A percentile compares a stretch with the other conserved stretches of the same genome.
phyloP scores from a whole-genome alignment of 2,888 invertebrate species.

The Trichopria drosophilae region DNA sequence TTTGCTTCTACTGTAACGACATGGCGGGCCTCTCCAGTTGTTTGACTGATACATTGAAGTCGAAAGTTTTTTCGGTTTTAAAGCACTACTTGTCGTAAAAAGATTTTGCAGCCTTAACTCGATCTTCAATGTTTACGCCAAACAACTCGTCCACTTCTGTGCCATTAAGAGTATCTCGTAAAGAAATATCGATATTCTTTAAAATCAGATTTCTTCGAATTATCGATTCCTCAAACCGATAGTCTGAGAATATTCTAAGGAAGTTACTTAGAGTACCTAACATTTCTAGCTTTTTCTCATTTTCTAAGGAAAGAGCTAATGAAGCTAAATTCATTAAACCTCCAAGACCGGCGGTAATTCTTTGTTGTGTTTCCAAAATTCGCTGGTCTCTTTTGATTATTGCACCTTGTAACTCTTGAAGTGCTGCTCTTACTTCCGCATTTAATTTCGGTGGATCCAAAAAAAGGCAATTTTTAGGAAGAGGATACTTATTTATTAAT shows the following conservation, averaged over 20 bases:
- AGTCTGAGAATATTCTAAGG: conserved; percentile 5
- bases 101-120: conserved; percentile 5
- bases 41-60: too few species aligned
- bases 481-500: background rate
- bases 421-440: conserved; percentile 8
- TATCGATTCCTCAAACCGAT: conserved; percentile 12
- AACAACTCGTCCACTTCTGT: conserved; percentile 7
- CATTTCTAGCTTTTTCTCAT: background rate
- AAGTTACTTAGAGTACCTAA: background rate
- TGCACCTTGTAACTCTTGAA: conserved; percentile 1
- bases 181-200: conserved; percentile 12
- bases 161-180: conserved; percentile 9
- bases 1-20: background rate
- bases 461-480: too few species aligned
- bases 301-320: background rate
- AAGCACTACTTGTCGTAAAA: background rate
- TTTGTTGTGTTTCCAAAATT: conserved; percentile 13
- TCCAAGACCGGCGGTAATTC: conserved; percentile 11
- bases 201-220: conserved; percentile 15
- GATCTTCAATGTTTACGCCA: background rate
- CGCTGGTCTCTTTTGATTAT: conserved; percentile 10
- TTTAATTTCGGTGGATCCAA: conserved; percentile 14
- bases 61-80: too few species aligned
- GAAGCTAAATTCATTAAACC: conserved; percentile 5
- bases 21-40: conserved; percentile 9